Base-by-base conservation (phyloP, 1,140 invertebrate species). In the Achatina immaculata region DNA sequence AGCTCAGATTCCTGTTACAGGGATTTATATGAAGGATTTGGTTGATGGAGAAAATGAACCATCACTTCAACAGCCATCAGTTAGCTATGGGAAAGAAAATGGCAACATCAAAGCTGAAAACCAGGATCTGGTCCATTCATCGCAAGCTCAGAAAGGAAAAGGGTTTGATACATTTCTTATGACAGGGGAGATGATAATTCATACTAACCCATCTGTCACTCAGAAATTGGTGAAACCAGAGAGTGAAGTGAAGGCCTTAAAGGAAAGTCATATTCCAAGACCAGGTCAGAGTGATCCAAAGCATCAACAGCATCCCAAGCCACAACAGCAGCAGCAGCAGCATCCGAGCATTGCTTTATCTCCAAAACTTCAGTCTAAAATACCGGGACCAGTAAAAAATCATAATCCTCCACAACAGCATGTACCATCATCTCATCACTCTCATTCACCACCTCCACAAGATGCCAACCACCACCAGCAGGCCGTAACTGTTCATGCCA, bases 131-230 rank as follows among this genome's bases (percentile, higher is more conserved):
- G 36, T 66, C 14, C 71, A 71, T 24, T 81, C 82, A 31, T 65
- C 81, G 28, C 80, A 82, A 36, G 43, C 43, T 48, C 71, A 81
- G 55, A 85, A 85, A 71, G 83, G 86, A 28, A 88, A 87, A 82
- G 88, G 89, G 16, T 91, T 91, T 86, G 89, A 91, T 79, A 90
- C 90, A 74, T 91, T 90, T 86, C 81, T 91, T 21, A 91, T 91
- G 89, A 91, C 90, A 40, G 90, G 90, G 72, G 90, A 91, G 80
- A 90, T 89, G 87, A 90, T 91, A 21, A 90, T 91, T 43, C 86
- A 86, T 77, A 91, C 89, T 40, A 89, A 86, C 42, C 81, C 87
- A 38, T 83, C 88, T 45, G 72, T 66, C 2, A 68, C 73, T 42
- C 55, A 72, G 34, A 83, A 83, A 69, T 40, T 36, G n/a, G 72